Percentiles rank a stretch among this genome's conserved stretches.
Evolutionary conservation across 2,113 vertebrate species (phyloP).

Genomic region (Todiramphus chloris): DNA sequence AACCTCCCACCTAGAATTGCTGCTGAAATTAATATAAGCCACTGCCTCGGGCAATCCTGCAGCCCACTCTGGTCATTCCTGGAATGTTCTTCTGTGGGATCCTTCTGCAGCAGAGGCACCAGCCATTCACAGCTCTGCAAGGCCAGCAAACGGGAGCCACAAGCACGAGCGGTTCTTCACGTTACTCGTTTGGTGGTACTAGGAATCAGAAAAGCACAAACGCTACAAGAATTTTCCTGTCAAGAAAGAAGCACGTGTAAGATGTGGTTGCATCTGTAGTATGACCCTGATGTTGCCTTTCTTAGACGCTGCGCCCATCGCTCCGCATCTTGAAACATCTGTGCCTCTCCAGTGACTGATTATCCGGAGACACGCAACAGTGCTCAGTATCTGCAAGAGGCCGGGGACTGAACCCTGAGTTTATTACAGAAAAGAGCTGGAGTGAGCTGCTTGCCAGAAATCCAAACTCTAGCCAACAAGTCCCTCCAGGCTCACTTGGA

Average conservation of each 20-base stretch:
- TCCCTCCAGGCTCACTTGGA: conserved; percentile 69
- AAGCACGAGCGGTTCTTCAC: background rate
- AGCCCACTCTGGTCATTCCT: background rate
- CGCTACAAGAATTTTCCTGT: background rate
- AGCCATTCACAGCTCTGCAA: background rate
- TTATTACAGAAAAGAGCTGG: conserved; percentile 60
- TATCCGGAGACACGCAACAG: conserved; percentile 57
- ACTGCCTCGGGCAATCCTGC: background rate
- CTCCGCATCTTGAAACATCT: conserved; percentile 51
- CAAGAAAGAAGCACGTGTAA: background rate
- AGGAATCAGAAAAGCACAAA: background rate
- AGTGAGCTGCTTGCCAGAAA: conserved; percentile 62
- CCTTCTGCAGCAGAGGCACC: background rate
- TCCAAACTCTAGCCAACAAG: conserved; percentile 59
- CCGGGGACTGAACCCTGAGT: conserved; percentile 59
- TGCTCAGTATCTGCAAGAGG: conserved; percentile 1
- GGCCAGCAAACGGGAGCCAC: background rate
- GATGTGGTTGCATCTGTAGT: conserved; percentile 38
- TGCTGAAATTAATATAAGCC: background rate
- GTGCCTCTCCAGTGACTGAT: conserved; percentile 57
- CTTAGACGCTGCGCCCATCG: conserved; percentile 25
- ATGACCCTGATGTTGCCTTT: conserved; percentile 50
- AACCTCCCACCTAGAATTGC: background rate
- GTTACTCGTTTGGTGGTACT: background rate
- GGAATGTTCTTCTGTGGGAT: background rate